A percentile compares a stretch with the other conserved stretches of the same genome.
Evolutionary conservation across 2,888 invertebrate genomes (phyloP).

Genomic region (Metopia argyrocephala): DNA sequence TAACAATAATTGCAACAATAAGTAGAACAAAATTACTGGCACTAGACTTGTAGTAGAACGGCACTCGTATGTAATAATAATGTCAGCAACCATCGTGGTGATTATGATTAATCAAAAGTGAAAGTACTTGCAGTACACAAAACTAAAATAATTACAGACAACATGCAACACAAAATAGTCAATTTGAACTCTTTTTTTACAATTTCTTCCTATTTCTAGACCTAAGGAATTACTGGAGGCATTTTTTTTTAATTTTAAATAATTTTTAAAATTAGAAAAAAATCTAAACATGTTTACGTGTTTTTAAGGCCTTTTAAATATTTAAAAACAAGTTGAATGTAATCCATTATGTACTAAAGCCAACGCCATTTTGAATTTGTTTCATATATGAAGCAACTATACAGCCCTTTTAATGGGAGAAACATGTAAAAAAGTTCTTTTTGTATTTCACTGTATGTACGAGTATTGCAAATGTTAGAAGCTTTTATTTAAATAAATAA

Average conservation of each 20-base stretch:
- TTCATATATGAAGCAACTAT: too few species aligned
- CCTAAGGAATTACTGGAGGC: background rate
- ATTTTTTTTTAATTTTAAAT: background rate
- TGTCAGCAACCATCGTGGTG: slow-evolving; percentile 21
- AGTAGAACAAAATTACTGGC: background rate
- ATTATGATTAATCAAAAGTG: slow-evolving; percentile 59
- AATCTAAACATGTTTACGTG: slow-evolving; percentile 46
- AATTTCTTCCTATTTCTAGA: background rate
- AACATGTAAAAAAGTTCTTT: too few species aligned
- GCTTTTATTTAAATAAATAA: too few species aligned
- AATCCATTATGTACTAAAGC: slow-evolving; percentile 5
- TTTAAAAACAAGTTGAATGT: slow-evolving; percentile 61
- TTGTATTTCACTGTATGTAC: too few species aligned
- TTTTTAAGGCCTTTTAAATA: slow-evolving; percentile 62
- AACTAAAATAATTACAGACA: slow-evolving; percentile 53
- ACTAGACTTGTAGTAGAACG: background rate
- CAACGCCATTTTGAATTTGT: slow-evolving; percentile 36
- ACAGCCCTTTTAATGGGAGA: too few species aligned
- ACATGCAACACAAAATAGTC: slow-evolving; percentile 51
- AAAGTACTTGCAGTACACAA: slow-evolving; percentile 59
- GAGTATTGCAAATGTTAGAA: too few species aligned
- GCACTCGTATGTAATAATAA: slow-evolving; percentile 31
- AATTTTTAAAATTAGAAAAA: background rate
- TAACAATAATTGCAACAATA: background rate
- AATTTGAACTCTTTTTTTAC: background rate